Conservation (phyloP, 1,140 invertebrate species). For the Palaemon carinicauda region DNA sequence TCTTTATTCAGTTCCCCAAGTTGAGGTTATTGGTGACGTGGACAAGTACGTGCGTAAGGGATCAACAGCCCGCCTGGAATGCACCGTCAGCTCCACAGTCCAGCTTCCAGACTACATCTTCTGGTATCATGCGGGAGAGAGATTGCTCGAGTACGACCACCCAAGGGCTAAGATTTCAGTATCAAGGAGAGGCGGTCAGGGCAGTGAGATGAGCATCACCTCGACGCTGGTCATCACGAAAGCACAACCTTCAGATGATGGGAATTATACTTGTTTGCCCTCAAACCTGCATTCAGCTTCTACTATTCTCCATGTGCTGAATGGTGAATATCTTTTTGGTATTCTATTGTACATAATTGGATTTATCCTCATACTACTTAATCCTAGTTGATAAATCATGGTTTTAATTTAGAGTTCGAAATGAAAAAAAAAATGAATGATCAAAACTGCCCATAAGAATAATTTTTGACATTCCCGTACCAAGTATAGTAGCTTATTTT, state of each 20-base stretch:
- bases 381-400: too few relatives aligned
- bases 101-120: conserved; percentile 62
- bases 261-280: conserved; percentile 63
- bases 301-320: conserved; percentile 62
- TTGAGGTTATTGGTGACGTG: conserved; percentile 59
- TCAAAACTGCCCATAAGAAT: too few relatives aligned
- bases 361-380: too few relatives aligned
- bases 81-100: conserved; percentile 60
- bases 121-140: conserved; percentile 58
- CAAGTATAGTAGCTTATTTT: too few relatives aligned
- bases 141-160: conserved; percentile 52
- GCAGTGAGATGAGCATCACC: conserved; percentile 37
- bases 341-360: too few relatives aligned
- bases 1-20: conserved; percentile 60
- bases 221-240: conserved; percentile 59
- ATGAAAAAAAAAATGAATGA: too few relatives aligned
- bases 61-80: conserved; percentile 61
- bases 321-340: conserved; percentile 60
- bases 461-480: too few relatives aligned
- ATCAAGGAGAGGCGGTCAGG: conserved; percentile 51
- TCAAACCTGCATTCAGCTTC: conserved; percentile 62
- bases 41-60: conserved; percentile 61
- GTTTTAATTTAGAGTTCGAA: too few relatives aligned
- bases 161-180: conserved; percentile 62
- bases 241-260: conserved; percentile 61